Evolutionary conservation across 1,140 invertebrate genomes (phyloP), one percentile per base, ranked within the genome.

Genomic region (Halictus rubicundus): DNA sequence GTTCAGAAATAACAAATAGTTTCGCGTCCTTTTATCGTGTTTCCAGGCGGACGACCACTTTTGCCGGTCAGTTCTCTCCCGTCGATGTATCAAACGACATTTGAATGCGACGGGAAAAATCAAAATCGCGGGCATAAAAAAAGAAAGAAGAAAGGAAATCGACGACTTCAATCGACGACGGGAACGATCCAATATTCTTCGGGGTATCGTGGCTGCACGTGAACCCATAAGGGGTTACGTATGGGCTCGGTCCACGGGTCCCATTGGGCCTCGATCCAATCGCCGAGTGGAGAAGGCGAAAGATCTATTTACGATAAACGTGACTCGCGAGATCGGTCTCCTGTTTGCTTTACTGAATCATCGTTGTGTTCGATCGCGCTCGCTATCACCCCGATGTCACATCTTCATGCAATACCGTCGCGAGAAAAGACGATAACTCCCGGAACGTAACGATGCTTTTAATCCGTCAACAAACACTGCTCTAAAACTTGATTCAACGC

Each of bases 161-260:
- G 46, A 6, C 12, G n/a, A n/a, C n/a, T n/a, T n/a, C n/a, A n/a
- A n/a, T n/a, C n/a, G n/a, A n/a, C n/a, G n/a, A n/a, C n/a, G n/a
- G n/a, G n/a, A 46, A 32, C 25, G 66, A 83, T 74, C 70, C 60
- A 84, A 84, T 79, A 69, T 66, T 69, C 42, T 39, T 46, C 65
- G 10, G 69, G 69, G 65, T 39, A 32, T 32, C n/a, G n/a, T n/a
- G n/a, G 32, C 3, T 32, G 5, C 5, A 32, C 5, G 32, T 2
- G 32, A 32, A 32, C 3, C 23, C 57, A 12, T 66, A 65, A 42
- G 49, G 49, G 68, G 32, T 21, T 32, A 6, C 32, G n/a, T n/a
- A 3, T 49, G 68, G 6, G 10, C 1, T 32, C 21, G 7, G 21
- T 23, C 8, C 49, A 52, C 49, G 16, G 19, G 54, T 73, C 23